Evolutionary conservation across 2,113 vertebrate genomes (phyloP).

Genomic region (Caracal caracal): DNA sequence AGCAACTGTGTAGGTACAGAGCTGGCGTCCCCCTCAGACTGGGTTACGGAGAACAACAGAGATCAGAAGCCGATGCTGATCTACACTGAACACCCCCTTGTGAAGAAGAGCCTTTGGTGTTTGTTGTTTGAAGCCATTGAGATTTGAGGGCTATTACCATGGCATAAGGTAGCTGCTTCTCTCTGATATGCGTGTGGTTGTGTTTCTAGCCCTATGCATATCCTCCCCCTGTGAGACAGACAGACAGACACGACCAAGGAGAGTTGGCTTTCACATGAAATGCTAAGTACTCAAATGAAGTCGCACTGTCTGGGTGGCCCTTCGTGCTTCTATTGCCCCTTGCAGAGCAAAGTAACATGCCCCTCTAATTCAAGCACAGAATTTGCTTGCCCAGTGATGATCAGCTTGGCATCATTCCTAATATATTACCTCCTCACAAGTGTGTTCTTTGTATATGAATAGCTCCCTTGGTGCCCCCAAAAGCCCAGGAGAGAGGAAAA

Average conservation of each 20-base stretch:
- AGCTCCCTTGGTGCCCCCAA: not conserved
- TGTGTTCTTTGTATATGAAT: slow-evolving; percentile 49
- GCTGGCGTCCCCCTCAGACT: not conserved
- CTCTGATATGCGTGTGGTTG: not conserved
- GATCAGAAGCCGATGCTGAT: not conserved
- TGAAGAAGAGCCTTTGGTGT: not conserved
- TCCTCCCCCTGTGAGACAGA: not conserved
- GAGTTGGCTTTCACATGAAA: not conserved
- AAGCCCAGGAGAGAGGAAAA: slow-evolving; percentile 63
- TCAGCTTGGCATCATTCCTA: slow-evolving; percentile 49
- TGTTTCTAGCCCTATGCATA: not conserved
- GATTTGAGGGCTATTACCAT: not conserved
- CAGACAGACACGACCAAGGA: not conserved
- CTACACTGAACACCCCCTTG: not conserved
- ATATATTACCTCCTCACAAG: not conserved
- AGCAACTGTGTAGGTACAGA: not conserved
- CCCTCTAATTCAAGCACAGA: slow-evolving; percentile 55
- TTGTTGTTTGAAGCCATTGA: not conserved
- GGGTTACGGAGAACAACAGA: not conserved
- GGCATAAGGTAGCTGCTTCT: not conserved
- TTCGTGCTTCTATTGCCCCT: not conserved
- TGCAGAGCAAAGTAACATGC: not conserved
- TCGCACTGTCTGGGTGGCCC: not conserved
- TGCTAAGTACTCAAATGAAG: slow-evolving; percentile 23
- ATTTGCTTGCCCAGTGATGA: slow-evolving; percentile 46